Evolutionary conservation across 2,888 invertebrate genomes (phyloP), one percentile per base, ranked within the genome.

Genomic region (Liodrosophila aerea): DNA sequence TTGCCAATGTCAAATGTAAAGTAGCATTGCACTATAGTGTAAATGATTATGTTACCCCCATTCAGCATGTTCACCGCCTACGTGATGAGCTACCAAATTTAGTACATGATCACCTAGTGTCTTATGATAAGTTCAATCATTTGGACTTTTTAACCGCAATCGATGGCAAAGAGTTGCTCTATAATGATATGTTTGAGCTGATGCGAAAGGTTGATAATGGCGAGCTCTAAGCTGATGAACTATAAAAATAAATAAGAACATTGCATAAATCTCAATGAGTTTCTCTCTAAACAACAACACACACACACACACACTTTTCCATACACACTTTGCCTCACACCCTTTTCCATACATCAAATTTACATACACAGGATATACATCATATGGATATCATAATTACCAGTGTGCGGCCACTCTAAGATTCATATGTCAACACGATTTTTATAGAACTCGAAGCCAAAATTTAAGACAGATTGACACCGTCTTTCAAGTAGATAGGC

Each of bases 31-130:
- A 63, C 22, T 80, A 80, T 61, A 41, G 66, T 16, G 12, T 44
- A 5, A 83, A 81, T 12, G 80, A 80, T 59, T 90, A 89, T 85
- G 74, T 95, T 2, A 91, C 93, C 0, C 87, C 90, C 53, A 84
- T 87, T 0, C 60, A 56, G 7, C 87, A 89, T 71, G 81, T 87
- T 0, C 31, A 53, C 0, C 64, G 47, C 0, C 54, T 88, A 31
- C 47, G 70, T 0, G 33, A 61, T 0, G 0, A 22, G 7, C 33
- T 88, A n/a, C 83, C 86, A 7, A 88, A 87, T 73, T 74, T 85
- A 1, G 72, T 83, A 0, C 64, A 64, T 1, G 67, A 85, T 47
- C 64, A 63, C 2, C 13, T 76, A 2, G 15, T 83, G 15, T 15
- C 50, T 1, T 56, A 63, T 13, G 29, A 61, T 2, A 30, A 39